These are phyloP conservation scores for Amphipoea lucens DNA, from an alignment of 2,888 invertebrate species.

Conservation along the genomic window DNA sequence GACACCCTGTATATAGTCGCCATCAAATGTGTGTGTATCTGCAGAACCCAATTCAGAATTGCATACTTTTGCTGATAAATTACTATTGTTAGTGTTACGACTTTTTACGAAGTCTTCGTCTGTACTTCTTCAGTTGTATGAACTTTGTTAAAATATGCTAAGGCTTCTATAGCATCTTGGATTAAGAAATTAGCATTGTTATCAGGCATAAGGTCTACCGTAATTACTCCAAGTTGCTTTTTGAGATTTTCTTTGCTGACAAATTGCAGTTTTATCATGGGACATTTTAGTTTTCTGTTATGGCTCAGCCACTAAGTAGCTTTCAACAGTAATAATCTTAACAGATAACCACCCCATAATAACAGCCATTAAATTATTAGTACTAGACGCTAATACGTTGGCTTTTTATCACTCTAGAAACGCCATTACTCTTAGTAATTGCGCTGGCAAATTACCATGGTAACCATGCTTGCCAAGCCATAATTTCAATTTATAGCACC, in stretches of 20 bases:
- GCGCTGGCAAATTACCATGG: constrained; percentile 50
- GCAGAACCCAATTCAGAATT: background rate
- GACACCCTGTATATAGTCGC: too few species aligned
- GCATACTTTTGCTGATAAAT: background rate
- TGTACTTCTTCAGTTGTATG: background rate
- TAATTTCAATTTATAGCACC: constrained; percentile 48
- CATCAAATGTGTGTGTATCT: background rate
- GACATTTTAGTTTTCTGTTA: constrained; percentile 8
- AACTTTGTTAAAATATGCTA: background rate
- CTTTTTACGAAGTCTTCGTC: background rate
- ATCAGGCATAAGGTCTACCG: background rate
- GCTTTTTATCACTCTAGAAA: constrained; percentile 59
- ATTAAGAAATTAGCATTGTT: background rate
- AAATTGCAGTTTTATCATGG: background rate
- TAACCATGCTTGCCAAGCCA: constrained; percentile 33
- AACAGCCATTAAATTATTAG: constrained; percentile 53
- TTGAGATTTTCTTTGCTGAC: background rate
- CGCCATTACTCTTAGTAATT: constrained; percentile 61
- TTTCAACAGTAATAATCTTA: constrained; percentile 45
- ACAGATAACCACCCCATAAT: constrained; percentile 52
- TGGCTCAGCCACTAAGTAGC: constrained; percentile 44
- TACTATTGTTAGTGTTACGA: background rate
- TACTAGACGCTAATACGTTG: constrained; percentile 44
- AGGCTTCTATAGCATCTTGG: background rate
- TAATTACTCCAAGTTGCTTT: background rate